phyloP scores from a whole-genome alignment of 2,888 invertebrate genomes.

The Himalopsyche kuldschensis region DNA sequence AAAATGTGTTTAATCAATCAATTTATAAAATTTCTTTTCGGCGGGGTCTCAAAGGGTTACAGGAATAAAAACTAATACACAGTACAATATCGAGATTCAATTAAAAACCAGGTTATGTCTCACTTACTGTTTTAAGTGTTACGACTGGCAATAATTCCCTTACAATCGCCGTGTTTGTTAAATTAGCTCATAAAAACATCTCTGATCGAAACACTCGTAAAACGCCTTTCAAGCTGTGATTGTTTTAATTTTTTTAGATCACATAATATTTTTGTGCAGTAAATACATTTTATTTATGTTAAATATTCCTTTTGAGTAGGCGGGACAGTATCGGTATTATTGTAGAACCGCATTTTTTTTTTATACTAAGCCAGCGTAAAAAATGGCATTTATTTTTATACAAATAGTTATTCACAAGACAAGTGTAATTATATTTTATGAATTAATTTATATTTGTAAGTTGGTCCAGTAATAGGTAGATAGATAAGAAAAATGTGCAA shows the following conservation, averaged over 20 bases:
- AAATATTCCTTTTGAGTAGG: not conserved
- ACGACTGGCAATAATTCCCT: not conserved
- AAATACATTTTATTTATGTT: not conserved
- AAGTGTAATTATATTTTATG: not conserved
- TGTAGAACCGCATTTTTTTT: not conserved
- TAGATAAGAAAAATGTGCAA: not conserved
- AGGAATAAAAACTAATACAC: not conserved
- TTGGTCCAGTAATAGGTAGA: conserved; percentile 20
- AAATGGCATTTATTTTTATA: not conserved
- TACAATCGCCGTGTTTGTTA: not conserved
- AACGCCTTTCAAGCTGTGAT: not conserved
- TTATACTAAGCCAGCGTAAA: not conserved
- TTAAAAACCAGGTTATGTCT: not conserved
- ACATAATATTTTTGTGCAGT: not conserved
- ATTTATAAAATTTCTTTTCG: not conserved
- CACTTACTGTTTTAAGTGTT: not conserved
- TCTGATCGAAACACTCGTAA: not conserved
- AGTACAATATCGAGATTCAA: not conserved
- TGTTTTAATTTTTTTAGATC: not conserved
- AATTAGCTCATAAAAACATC: not conserved
- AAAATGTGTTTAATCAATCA: too few species aligned
- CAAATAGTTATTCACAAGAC: not conserved
- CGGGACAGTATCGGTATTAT: not conserved
- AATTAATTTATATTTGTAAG: not conserved
- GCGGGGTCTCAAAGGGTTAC: not conserved